Conservation (phyloP, 1,140 invertebrate genomes). For the Phocides pigmalion region DNA sequence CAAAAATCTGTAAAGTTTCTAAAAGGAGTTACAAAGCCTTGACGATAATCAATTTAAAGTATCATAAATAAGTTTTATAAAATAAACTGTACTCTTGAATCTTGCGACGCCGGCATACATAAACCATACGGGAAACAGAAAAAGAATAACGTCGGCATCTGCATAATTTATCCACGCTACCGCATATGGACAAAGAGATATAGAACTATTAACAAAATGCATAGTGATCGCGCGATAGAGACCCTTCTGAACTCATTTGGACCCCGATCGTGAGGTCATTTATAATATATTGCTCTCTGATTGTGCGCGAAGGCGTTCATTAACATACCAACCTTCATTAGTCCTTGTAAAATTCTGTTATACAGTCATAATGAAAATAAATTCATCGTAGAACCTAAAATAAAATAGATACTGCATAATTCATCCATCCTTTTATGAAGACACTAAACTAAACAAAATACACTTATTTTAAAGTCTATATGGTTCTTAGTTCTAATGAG, state of each 20-base stretch:
- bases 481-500: too few species aligned
- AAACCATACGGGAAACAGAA: slow-evolving; percentile 27
- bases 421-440: too few species aligned
- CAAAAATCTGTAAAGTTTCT: not conserved
- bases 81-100: slow-evolving; percentile 16
- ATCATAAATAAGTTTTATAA: slow-evolving; percentile 1
- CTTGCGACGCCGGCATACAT: slow-evolving; percentile 25
- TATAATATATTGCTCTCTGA: too few species aligned
- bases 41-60: not conserved
- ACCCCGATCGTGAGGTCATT: slow-evolving; percentile 47
- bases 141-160: slow-evolving; percentile 31
- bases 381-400: too few species aligned
- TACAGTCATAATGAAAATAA: too few species aligned
- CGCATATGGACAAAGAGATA: slow-evolving; percentile 33
- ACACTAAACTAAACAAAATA: too few species aligned
- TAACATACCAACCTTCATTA: too few species aligned
- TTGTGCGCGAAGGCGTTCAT: too few species aligned
- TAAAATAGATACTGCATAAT: too few species aligned
- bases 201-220: slow-evolving; percentile 60
- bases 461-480: too few species aligned
- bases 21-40: not conserved
- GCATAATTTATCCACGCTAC: slow-evolving; percentile 32
- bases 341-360: too few species aligned
- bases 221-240: slow-evolving; percentile 59
- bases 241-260: slow-evolving; percentile 36